Conservation (phyloP, 2,888 invertebrate species). For the Caenorhabditis sp. region DNA sequence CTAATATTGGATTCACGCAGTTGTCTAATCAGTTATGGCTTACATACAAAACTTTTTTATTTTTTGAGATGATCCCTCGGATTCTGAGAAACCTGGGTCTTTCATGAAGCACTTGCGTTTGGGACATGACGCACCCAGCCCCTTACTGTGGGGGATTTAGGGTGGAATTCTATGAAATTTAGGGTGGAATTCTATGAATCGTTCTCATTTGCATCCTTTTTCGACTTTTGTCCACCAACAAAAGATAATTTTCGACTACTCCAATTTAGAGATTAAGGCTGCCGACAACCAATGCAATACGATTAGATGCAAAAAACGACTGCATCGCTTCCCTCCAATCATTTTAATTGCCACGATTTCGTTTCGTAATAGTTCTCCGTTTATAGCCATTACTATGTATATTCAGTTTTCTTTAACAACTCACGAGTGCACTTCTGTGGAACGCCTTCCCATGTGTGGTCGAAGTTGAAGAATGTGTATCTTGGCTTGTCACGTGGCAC, state of each 20-base stretch:
- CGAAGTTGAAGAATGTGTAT: conserved; percentile 89
- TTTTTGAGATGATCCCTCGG: no score
- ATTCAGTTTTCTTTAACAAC: conserved; percentile 41
- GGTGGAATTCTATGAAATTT: no score
- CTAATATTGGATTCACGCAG: no score
- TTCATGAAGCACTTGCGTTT: no score
- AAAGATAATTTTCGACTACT: neutral
- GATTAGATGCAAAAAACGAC: neutral
- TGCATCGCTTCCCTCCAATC: neutral
- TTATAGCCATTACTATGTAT: conserved; percentile 1
- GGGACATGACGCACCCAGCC: no score
- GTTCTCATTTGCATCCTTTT: neutral
- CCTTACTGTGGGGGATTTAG: no score
- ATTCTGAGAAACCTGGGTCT: no score
- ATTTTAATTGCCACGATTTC: neutral
- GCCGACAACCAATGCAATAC: neutral
- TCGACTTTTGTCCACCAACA: neutral
- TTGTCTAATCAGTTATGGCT: no score
- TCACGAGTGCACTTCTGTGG: conserved; percentile 90
- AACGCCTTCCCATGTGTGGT: conserved; percentile 95
- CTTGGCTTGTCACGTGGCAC: conserved; percentile 90
- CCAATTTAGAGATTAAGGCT: conserved; percentile 20
- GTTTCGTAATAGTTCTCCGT: neutral
- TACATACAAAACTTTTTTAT: no score
- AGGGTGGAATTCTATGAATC: no score